Evolutionary conservation across 2,113 vertebrate genomes (phyloP).

Genomic region (Amblyornis subalaris): DNA sequence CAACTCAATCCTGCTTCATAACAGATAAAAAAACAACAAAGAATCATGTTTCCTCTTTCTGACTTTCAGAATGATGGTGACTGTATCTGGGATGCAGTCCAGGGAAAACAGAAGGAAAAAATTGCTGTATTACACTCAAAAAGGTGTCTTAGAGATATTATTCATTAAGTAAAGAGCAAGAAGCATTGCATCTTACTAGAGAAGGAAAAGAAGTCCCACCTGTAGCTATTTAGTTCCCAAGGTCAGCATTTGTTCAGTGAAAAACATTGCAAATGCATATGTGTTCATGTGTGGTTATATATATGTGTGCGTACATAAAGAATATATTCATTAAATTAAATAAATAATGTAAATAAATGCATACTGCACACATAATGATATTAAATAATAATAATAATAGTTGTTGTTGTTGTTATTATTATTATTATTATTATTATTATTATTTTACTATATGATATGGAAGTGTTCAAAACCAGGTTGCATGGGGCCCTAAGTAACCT

Average conservation of each 20-base stretch:
- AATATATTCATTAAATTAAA: background rate
- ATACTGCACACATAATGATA: fast-evolving
- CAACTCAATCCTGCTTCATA: background rate
- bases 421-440: background rate
- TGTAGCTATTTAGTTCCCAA: background rate
- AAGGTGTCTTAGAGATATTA: conserved; percentile 55
- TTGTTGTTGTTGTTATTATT: no score
- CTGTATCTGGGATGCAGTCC: conserved; percentile 24
- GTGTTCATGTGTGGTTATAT: background rate
- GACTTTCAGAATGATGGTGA: background rate
- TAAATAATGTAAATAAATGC: background rate
- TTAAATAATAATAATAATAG: no score
- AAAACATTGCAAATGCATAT: conserved; percentile 21
- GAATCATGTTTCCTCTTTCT: background rate
- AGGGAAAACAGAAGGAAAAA: conserved; percentile 46
- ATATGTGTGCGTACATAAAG: background rate
- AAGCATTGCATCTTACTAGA: conserved; percentile 24
- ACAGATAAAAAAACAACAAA: background rate
- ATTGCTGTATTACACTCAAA: background rate
- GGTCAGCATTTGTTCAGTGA: conserved; percentile 29
- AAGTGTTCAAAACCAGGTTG: background rate
- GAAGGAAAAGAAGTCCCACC: background rate
- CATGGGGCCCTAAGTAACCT: background rate
- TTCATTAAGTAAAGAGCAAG: conserved; percentile 62
- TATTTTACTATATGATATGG: background rate